Percentiles rank a stretch among this genome's conserved stretches.
Conservation (phyloP, 2,113 vertebrate genomes). For the Tachysurus vachellii region DNA sequence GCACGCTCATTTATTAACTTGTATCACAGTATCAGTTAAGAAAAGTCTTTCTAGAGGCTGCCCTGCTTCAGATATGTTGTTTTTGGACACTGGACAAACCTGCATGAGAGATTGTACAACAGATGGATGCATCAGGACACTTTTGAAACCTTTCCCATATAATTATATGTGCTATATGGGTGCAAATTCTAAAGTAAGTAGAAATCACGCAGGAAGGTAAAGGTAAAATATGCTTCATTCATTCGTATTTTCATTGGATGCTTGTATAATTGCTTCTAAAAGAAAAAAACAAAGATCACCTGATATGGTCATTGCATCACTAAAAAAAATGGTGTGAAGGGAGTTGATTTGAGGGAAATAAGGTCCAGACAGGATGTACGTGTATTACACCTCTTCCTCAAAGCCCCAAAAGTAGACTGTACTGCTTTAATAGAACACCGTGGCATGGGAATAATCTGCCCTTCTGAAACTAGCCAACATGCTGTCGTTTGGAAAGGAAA, state of each 20-base stretch:
- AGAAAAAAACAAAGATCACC: slow-evolving; percentile 11
- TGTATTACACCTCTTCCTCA: slow-evolving; percentile 26
- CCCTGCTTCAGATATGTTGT: background rate
- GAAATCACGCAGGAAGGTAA: background rate
- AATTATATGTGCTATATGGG: background rate
- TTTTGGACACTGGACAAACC: slow-evolving; percentile 8
- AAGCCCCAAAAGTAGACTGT: background rate
- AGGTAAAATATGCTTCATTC: background rate
- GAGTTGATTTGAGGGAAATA: background rate
- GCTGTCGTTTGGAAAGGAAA: slow-evolving; percentile 65
- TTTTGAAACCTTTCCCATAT: slow-evolving; percentile 48
- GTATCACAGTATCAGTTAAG: background rate
- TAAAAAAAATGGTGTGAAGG: background rate
- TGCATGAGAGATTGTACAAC: background rate
- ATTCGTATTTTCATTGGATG: background rate
- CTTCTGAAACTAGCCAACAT: slow-evolving; percentile 47
- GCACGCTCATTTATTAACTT: background rate
- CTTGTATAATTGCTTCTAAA: background rate
- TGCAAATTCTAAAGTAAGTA: background rate
- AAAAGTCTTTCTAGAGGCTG: background rate
- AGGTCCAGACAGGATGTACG: slow-evolving; percentile 14
- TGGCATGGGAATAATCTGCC: slow-evolving; percentile 19
- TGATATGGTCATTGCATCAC: slow-evolving; percentile 10
- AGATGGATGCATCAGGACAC: background rate
- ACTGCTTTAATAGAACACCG: slow-evolving; percentile 6